These are phyloP conservation scores for Oikopleura dioica DNA, from an alignment of 23 tunicate genomes.

Conservation along the genomic window DNA sequence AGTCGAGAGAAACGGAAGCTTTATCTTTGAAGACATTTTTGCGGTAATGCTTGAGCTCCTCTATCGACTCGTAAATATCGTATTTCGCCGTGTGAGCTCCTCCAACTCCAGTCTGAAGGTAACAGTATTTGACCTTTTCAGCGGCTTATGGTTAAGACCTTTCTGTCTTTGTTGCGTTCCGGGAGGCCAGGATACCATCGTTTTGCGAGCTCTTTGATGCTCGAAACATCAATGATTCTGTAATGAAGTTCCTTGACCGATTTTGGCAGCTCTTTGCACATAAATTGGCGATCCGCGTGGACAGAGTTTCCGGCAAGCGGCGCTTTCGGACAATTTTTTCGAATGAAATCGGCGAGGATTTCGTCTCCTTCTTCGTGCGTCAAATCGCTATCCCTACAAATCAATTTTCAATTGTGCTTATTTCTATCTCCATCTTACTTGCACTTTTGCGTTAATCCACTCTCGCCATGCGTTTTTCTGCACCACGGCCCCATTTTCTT, in stretches of 20 bases:
- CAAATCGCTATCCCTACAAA: neutral
- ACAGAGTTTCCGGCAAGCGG: constrained; percentile 85
- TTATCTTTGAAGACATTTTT: constrained; percentile 22
- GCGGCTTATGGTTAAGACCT: neutral
- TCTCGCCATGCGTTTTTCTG: constrained; percentile 46
- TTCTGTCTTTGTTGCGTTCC: neutral
- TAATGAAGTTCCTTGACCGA: constrained; percentile 42
- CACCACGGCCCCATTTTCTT: constrained; percentile 65
- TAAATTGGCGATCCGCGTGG: constrained; percentile 48
- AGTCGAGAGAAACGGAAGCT: neutral
- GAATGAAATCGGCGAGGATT: neutral
- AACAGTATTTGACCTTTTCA: too few relatives aligned
- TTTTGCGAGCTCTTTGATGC: constrained; percentile 62
- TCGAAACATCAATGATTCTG: constrained; percentile 55
- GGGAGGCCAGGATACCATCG: neutral
- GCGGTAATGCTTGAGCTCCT: constrained; percentile 47
- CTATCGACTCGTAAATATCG: constrained; percentile 52
- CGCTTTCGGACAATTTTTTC: constrained; percentile 11
- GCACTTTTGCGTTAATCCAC: neutral
- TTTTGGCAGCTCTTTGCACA: constrained; percentile 55
- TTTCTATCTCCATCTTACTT: constrained; percentile 13
- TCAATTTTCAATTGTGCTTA: constrained; percentile 2
- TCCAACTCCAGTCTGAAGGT: neutral
- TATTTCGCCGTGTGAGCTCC: constrained; percentile 39
- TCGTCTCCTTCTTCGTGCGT: neutral